A percentile compares a stretch with the other conserved stretches of the same genome.
Evolutionary conservation across 2,113 vertebrate species (phyloP).

Genomic region (Tilapia sparmanii): DNA sequence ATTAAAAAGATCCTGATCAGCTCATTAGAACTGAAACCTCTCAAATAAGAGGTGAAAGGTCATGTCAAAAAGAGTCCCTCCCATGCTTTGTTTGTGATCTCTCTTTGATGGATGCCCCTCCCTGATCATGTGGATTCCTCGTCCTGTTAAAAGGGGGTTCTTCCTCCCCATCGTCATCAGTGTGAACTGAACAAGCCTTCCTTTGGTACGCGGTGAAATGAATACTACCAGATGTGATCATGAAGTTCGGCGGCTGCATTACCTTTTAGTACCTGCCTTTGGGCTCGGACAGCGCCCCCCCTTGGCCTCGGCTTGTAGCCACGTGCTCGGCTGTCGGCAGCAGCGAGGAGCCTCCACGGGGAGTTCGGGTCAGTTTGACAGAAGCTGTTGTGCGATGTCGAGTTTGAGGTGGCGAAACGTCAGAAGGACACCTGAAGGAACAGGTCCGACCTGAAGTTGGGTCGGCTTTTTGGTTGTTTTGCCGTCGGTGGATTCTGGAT

Average conservation of each 20-base stretch:
- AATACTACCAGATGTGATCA: not conserved
- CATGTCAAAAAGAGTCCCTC: not conserved
- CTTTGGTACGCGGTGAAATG: not conserved
- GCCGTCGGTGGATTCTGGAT: accelerated
- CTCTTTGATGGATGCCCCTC: not conserved
- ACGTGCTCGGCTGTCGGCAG: accelerated
- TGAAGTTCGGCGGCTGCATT: not conserved
- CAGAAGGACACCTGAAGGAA: not conserved
- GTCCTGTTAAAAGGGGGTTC: not conserved
- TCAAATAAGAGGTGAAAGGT: not conserved
- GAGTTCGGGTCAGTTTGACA: not conserved
- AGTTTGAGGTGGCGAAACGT: not conserved
- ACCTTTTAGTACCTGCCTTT: not conserved
- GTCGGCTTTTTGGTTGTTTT: too few relatives aligned
- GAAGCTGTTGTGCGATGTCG: not conserved
- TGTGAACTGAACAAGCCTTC: not conserved
- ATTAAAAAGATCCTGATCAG: not conserved
- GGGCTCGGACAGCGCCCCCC: not conserved
- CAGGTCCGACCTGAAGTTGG: not conserved
- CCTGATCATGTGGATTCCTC: not conserved
- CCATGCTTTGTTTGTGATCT: not conserved
- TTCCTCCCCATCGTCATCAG: not conserved
- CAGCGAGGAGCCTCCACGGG: not conserved
- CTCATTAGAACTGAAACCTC: not conserved
- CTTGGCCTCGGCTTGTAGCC: not conserved